Evolutionary conservation across 1,140 invertebrate genomes (phyloP), one percentile per base, ranked within the genome.

Genomic region (Chymomyza costata): DNA sequence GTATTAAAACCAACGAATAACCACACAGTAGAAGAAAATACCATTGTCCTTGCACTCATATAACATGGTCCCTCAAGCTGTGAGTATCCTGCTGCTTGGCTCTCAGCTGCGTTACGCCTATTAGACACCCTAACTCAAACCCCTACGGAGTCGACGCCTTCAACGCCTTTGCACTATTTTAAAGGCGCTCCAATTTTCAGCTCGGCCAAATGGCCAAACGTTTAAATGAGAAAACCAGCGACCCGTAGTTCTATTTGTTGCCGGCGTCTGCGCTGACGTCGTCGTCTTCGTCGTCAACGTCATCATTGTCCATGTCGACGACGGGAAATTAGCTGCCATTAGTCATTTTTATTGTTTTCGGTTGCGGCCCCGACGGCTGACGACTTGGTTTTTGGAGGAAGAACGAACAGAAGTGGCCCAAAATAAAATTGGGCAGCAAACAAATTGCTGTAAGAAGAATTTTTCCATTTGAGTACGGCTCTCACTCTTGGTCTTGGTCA

Each of bases 281-380:
- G 38, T 15, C 49, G 17, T 14, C 54, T 43, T 19, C 39, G 37
- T 28, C 56, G 50, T 38, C 30, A 6, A 6, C 25, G 5, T 28
- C 10, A 10, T n/a, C 25, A 28, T 10, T 28, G 25, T 28, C 5
- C 25, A 5, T 10, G 25, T 18, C 45, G 61, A 65, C 51, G 65
- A 76, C 73, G 73, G 73, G 73, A 80, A 80, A 80, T 80, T 80
- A 80, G 73, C 53, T 80, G 73, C 73, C 73, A 80, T 80, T 80
- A 80, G 73, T 80, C 73, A 80, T 80, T 80, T 80, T 80, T 80
- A 80, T 80, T 80, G 73, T 80, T 80, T 80, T 80, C 67, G 74
- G 67, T 80, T 43, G 59, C 59, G 67, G 56, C 58, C 53, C 62
- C 66, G 44, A 78, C 37, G 17, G 17, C 37, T 28, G 18, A 31